These are phyloP conservation scores for Palaemon carinicauda DNA, from an alignment of 1,140 invertebrate species.

Conservation along the genomic window DNA sequence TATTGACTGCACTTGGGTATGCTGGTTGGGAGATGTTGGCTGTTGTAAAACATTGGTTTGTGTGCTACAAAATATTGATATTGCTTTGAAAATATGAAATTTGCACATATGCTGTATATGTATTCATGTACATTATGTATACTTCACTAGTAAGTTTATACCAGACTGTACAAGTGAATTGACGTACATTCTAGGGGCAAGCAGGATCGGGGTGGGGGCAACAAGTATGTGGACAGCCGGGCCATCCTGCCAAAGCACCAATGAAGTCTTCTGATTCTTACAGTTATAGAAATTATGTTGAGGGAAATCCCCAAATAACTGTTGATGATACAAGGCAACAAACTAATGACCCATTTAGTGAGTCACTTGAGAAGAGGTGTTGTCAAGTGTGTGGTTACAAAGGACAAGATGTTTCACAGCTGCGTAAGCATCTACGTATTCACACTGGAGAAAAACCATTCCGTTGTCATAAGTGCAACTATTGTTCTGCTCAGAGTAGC, in stretches of 20 bases:
- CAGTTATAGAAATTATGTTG: neutral
- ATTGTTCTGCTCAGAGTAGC: constrained; percentile 42
- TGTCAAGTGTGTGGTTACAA: constrained; percentile 40
- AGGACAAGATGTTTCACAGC: constrained; percentile 33
- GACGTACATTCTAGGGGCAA: constrained; percentile 40
- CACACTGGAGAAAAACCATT: constrained; percentile 45
- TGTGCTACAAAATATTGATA: no score
- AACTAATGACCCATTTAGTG: neutral
- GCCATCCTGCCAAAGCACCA: neutral
- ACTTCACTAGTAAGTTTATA: neutral
- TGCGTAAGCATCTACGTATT: constrained; percentile 37
- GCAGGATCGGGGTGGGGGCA: constrained; percentile 5
- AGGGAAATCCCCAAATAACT: neutral
- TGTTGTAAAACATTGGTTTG: no score
- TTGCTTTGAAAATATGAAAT: no score
- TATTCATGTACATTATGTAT: no score
- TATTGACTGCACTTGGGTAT: no score
- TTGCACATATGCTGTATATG: neutral
- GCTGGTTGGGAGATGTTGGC: no score
- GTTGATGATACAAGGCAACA: neutral
- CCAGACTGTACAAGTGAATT: constrained; percentile 2
- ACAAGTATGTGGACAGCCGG: neutral
- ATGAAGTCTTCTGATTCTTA: neutral
- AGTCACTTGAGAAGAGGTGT: neutral
- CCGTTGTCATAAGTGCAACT: constrained; percentile 28